Evolutionary conservation across 2,113 vertebrate genomes (phyloP), one percentile per base, ranked within the genome.

Genomic region (Ia io): DNA sequence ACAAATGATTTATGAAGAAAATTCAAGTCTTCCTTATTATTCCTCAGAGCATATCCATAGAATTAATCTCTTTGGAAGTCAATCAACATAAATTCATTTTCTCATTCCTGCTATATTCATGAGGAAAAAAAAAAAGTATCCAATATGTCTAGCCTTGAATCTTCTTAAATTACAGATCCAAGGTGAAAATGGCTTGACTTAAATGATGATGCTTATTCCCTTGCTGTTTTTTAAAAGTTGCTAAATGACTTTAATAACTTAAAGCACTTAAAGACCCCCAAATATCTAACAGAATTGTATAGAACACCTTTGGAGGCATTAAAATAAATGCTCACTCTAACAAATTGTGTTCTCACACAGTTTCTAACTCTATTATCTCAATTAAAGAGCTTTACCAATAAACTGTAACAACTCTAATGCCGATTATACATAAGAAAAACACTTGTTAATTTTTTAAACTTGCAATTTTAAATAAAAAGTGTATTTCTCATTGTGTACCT

Each of bases 231-330:
- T 87, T 53, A 37, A 63, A 92, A 63, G 49, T 63, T 94, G n/a
- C 78, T 49, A 32, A 2, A 65, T 65, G 59, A 74, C 32, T 93
- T 92, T 85, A 25, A 40, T 71, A 69, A 84, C 42, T 53, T 86
- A 88, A 63, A 90, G 2, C 18, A 35, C 17, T 87, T 49, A 56
- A 96, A 91, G 44, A n/a, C 3, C 32, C 49, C 2, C 14, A 88
- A 71, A 42, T 49, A 85, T 53, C n/a, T 56, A 84, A 84, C 9
- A 32, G 2, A 90, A 69, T 86, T 65, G 88, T 96, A 84, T 97
- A 98, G 98, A 96, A 76, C 86, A 96, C 82, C 67, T 90, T 94
- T 95, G 97, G 88, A 96, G 94, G 96, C 88, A 97, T 89, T 92
- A 96, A 97, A 96, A 97, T 97, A 95, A 95, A 97, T 91, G 56